Conservation (phyloP, 2,888 invertebrate genomes). For the Corbicula japonica region DNA sequence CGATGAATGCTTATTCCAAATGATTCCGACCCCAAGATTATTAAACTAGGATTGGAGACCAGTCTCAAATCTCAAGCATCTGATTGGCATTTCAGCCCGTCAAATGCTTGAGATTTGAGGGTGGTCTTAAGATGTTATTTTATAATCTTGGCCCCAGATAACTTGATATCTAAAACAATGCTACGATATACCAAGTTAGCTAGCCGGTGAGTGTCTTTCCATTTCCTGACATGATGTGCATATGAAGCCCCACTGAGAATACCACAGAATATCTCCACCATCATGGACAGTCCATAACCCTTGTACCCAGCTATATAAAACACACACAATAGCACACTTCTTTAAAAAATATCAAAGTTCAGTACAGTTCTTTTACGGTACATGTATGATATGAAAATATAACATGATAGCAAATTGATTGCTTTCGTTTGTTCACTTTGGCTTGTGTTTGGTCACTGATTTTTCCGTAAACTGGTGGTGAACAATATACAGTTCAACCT, state of each 20-base stretch:
- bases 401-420: too few species aligned
- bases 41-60: not conserved
- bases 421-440: too few species aligned
- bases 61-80: not conserved
- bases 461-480: too few species aligned
- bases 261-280: conserved; percentile 96
- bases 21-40: not conserved
- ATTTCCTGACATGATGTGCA: conserved; percentile 91
- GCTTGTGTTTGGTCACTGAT: too few species aligned
- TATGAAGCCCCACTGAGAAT: conserved; percentile 90
- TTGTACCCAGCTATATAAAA: conserved; percentile 81
- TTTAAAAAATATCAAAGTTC: not conserved
- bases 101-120: not conserved
- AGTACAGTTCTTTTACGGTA: too few species aligned
- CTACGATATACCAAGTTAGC: conserved; percentile 89
- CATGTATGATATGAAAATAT: too few species aligned
- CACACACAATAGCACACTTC: not conserved
- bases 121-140: not conserved
- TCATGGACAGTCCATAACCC: conserved; percentile 89
- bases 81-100: not conserved
- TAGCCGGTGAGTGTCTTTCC: conserved; percentile 89
- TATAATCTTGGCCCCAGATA: not conserved
- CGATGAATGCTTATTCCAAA: not conserved
- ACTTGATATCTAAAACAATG: conserved; percentile 42
- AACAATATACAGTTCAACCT: too few species aligned